These are phyloP conservation scores for Gasterosteus nipponicus DNA, from an alignment of 2,113 vertebrate genomes.

Conservation along the genomic window DNA sequence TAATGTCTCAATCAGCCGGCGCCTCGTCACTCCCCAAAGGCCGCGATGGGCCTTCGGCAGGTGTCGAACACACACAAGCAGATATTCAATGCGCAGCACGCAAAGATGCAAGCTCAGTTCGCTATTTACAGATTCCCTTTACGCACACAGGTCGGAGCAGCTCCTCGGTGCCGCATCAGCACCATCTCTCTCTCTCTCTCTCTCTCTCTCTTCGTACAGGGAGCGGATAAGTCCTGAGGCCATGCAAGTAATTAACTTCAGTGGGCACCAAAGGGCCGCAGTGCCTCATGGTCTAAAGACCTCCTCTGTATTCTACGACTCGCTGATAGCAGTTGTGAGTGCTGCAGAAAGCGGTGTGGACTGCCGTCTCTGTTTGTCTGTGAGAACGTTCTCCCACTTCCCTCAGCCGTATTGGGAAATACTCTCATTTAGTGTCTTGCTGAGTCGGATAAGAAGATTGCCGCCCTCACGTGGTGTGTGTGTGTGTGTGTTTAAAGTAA, in stretches of 20 bases:
- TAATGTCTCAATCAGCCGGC: constrained; percentile 1
- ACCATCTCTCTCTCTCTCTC: constrained; percentile 11
- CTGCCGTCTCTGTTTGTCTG: background rate
- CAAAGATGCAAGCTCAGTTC: constrained; percentile 24
- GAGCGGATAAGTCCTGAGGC: constrained; percentile 60
- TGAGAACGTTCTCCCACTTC: background rate
- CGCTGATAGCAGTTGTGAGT: constrained; percentile 42
- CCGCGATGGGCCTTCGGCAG: constrained; percentile 4
- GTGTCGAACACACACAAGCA: constrained; percentile 1
- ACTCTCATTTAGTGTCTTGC: background rate
- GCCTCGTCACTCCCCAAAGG: constrained; percentile 35
- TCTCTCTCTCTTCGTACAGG: constrained; percentile 17
- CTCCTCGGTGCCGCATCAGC: constrained; percentile 16
- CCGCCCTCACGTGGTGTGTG: background rate
- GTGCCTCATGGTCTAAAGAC: constrained; percentile 38
- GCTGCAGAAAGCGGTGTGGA: background rate
- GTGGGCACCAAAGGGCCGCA: constrained; percentile 50
- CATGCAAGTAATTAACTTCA: constrained; percentile 67
- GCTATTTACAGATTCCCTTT: constrained; percentile 30
- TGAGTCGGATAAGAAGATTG: background rate
- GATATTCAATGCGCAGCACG: constrained; percentile 17
- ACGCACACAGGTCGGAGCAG: constrained; percentile 26
- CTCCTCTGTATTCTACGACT: constrained; percentile 49
- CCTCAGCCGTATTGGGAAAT: background rate
- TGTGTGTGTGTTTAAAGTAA: background rate